Evolutionary conservation across 2,888 invertebrate genomes (phyloP), one percentile per base, ranked within the genome.

Genomic region (Euplexia lucipara): DNA sequence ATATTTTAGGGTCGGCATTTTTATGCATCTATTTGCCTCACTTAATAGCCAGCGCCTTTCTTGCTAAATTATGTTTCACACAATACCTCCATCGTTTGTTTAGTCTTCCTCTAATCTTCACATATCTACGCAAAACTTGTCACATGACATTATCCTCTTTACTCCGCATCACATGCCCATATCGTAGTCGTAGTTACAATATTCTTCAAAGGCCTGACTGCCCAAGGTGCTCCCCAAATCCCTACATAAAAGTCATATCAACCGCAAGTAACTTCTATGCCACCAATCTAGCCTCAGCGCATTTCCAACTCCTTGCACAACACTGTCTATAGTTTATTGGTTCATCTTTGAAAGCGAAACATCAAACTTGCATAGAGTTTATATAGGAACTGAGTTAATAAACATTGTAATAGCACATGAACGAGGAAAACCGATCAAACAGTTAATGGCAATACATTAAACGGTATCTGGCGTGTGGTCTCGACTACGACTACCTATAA

Each of bases 391-490:
- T 53, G 39, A 37, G 48, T 59, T 57, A 77, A 72, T 72, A 74
- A 76, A 72, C 71, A 49, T 12, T 22, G 44, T 35, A 60, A 76
- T 59, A 20, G 77, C 58, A 10, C 72, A 76, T 71, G 34, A 71
- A 59, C 70, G 26, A 65, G 48, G 60, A 62, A 62, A 70, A 72
- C 63, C 76, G 22, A 74, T 77, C 42, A 74, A 70, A 59, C 59
- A 51, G 73, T 71, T 73, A 73, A 76, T 59, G 44, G 56, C 47
- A n/a, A 48, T 41, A 20, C 78, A 48, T 71, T 56, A 64, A 77
- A 77, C 54, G 45, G 59, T 51, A 35, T 59, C 73, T 65, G 66
- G 42, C n/a, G 47, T 52, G 72, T 64, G 58, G 77, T 71, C 65
- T 32, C n/a, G 16, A 22, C 48, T 51, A 22, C 22, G 54, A 56